Evolutionary conservation across 2,888 invertebrate genomes (phyloP).

Genomic region (Agriopis leucophaearia): DNA sequence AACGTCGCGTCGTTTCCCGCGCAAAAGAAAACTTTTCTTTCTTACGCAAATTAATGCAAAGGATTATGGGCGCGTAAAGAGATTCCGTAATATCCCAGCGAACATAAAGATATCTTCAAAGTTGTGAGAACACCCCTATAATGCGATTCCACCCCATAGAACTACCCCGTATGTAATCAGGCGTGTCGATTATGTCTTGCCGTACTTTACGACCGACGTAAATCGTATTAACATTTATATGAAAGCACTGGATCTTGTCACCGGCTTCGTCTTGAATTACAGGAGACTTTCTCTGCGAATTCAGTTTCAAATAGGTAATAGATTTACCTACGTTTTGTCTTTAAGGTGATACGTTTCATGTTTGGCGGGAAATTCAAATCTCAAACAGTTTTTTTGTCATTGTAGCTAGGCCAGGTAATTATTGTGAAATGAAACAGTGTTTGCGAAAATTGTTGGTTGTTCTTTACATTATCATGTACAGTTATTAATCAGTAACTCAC

Average conservation of each 20-base stretch:
- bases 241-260: constrained; percentile 12
- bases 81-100: constrained; percentile 39
- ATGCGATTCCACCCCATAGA: constrained; percentile 41
- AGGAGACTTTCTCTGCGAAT: neutral
- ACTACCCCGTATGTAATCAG: constrained; percentile 31
- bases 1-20: constrained; percentile 8
- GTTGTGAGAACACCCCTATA: constrained; percentile 37
- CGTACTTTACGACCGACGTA: constrained; percentile 32
- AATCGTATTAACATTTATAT: constrained; percentile 44
- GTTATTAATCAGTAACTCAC: too few species aligned
- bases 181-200: constrained; percentile 37
- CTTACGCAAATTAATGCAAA: constrained; percentile 44
- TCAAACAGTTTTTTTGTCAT: too few species aligned
- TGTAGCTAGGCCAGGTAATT: too few species aligned
- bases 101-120: constrained; percentile 43
- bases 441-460: too few species aligned
- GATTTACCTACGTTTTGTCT: too few species aligned
- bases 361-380: too few species aligned
- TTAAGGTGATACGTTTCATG: too few species aligned
- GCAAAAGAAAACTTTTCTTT: constrained; percentile 33
- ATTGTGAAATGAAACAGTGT: too few species aligned
- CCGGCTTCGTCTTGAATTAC: neutral
- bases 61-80: constrained; percentile 46
- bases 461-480: too few species aligned
- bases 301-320: too few species aligned